Evolutionary conservation across 2,113 vertebrate species (phyloP), one percentile per base, ranked within the genome.

Genomic region (Zootoca vivipara): DNA sequence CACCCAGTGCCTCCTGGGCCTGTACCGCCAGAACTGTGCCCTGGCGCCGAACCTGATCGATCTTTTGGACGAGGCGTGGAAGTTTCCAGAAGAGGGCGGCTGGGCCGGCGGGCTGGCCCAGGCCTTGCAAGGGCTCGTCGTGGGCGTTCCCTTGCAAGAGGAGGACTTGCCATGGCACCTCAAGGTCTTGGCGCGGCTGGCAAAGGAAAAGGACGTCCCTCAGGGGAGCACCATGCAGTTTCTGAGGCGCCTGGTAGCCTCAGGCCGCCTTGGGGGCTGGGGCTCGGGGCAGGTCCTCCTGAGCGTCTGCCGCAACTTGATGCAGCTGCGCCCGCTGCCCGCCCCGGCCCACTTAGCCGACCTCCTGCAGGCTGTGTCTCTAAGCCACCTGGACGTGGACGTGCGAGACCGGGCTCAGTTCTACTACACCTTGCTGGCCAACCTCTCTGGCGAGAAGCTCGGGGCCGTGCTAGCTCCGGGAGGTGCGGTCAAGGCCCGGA

Each of bases 391-490:
- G 1, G 97, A 98, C 93, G 96, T 96, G 0, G 98, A 98, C n/a
- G 95, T 98, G 56, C 97, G 95, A 78, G 98, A 98, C 89, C 98
- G 96, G 0, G 98, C 97, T 16, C 97, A 97, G 18, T 97, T 99
- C 26, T 99, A 98, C 94, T 98, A 98, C 91, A 93, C 96, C 7
- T 95, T 99, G n/a, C 96, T 98, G 74, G 97, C 97, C 64, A 98
- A 97, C 1, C 95, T 98, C 62, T 97, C 97, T 0, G 78, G 78
- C 30, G 97, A 98, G 84, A 99, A 98, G 93, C 95, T 98, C 73
- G 93, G 93, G 0, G 92, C 93, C 0, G 91, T 98, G 30, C 82
- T 98, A 52, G 96, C 94, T 1, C 90, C 93, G 0, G 94, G 95
- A 0, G 96, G 96, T 24, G 96, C 95, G 0, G 94, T 96, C 83